These are phyloP conservation scores for Spisula subtruncata DNA, from an alignment of 2,888 invertebrate genomes.

Conservation along the genomic window DNA sequence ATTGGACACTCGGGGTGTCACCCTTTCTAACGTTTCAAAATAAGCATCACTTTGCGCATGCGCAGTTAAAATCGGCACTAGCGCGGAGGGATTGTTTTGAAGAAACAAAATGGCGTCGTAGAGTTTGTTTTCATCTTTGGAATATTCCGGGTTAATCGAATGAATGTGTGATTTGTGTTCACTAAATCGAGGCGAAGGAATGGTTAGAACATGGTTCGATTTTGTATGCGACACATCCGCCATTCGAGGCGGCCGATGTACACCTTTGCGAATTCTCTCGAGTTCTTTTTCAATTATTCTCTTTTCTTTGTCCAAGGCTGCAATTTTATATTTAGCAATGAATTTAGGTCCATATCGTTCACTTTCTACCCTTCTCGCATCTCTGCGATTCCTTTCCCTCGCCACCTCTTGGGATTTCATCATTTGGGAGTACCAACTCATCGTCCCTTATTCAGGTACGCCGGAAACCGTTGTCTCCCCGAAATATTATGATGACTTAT, in stretches of 20 bases:
- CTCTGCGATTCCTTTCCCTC: slow-evolving; percentile 72
- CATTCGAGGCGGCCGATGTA: slow-evolving; percentile 54
- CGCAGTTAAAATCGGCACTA: slow-evolving; percentile 64
- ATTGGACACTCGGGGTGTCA: slow-evolving; percentile 45
- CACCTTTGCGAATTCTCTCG: slow-evolving; percentile 67
- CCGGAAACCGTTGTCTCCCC: too few relatives aligned
- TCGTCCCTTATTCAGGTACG: neutral
- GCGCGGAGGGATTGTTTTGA: slow-evolving; percentile 67
- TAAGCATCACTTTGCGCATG: slow-evolving; percentile 66
- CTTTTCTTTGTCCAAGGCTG: slow-evolving; percentile 68
- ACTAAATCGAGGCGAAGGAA: slow-evolving; percentile 33
- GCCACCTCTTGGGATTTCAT: slow-evolving; percentile 72
- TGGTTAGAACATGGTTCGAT: slow-evolving; percentile 42
- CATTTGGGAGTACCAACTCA: slow-evolving; percentile 68
- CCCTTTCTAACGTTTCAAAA: slow-evolving; percentile 58
- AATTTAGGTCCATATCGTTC: slow-evolving; percentile 70
- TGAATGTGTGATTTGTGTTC: slow-evolving; percentile 17
- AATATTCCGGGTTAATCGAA: slow-evolving; percentile 50
- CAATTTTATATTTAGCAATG: slow-evolving; percentile 62
- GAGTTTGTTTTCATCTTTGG: slow-evolving; percentile 59
- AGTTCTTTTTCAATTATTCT: slow-evolving; percentile 72
- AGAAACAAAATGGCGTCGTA: slow-evolving; percentile 65
- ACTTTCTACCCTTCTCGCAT: slow-evolving; percentile 67
- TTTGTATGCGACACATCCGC: slow-evolving; percentile 10
- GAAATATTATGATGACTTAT: too few relatives aligned